Percentiles rank a stretch among this genome's conserved stretches.
phyloP scores from a whole-genome alignment of 2,888 invertebrate species.

The Cantharis rufa region DNA sequence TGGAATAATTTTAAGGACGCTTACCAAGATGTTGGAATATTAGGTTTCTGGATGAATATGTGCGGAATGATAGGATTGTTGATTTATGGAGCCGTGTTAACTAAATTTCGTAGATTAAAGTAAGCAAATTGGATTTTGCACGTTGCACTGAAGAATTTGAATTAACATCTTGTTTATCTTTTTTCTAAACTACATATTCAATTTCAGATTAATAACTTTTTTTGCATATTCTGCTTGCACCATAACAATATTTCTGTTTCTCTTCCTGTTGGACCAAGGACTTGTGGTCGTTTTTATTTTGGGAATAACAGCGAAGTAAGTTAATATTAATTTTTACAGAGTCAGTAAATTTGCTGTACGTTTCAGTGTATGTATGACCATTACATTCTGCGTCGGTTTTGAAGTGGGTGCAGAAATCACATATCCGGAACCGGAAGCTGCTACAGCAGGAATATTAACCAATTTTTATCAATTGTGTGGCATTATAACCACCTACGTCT shows the following conservation, averaged over 20 bases:
- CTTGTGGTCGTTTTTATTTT: background rate
- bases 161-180: no score
- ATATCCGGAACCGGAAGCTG: background rate
- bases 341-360: background rate
- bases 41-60: background rate
- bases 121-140: no score
- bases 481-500: background rate
- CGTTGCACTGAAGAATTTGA: no score
- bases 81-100: background rate
- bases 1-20: background rate
- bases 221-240: background rate
- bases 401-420: background rate
- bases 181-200: background rate
- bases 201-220: background rate
- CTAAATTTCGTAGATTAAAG: background rate
- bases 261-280: background rate
- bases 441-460: background rate
- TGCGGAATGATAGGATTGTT: background rate
- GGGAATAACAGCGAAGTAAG: background rate
- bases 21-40: background rate
- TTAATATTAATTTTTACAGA: background rate
- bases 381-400: background rate
- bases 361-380: constrained; percentile 24
- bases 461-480: background rate
- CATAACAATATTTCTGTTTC: background rate